phyloP scores from a whole-genome alignment of 92 coral and sea anemone genomes.

The Epizoanthus fatuus region DNA sequence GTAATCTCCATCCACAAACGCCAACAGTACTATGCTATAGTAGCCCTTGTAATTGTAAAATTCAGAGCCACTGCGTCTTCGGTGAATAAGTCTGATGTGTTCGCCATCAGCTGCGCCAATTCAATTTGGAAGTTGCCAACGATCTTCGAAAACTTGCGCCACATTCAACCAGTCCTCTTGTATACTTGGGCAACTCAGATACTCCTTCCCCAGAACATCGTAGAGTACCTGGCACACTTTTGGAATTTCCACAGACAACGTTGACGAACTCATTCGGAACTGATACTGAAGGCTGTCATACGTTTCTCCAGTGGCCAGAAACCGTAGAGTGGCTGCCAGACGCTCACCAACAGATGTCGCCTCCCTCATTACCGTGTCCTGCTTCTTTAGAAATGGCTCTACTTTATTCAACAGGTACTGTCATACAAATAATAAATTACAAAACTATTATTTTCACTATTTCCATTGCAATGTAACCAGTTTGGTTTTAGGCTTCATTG shows the following conservation, averaged over 20 bases:
- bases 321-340: conserved; percentile 55
- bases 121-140: conserved; percentile 80
- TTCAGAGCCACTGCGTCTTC: conserved; percentile 55
- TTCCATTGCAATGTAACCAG: no score
- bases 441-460: no score
- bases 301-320: conserved; percentile 70
- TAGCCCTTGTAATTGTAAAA: conserved; percentile 67
- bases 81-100: conserved; percentile 72
- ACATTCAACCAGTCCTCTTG: conserved; percentile 56
- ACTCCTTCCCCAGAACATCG: conserved; percentile 43
- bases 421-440: no score
- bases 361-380: conserved; percentile 20
- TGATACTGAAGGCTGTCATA: conserved; percentile 72
- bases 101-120: conserved; percentile 75
- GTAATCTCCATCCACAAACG: conserved; percentile 63
- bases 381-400: no score
- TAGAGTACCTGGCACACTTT: conserved; percentile 64
- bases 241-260: conserved; percentile 56
- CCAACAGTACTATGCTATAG: conserved; percentile 66
- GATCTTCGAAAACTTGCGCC: conserved; percentile 61
- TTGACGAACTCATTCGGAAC: conserved; percentile 56
- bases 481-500: no score
- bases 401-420: no score
- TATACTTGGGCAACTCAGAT: conserved; percentile 50
- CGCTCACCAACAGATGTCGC: conserved; percentile 68